These are phyloP conservation scores for Erpornis zantholeuca DNA, from an alignment of 2,113 vertebrate genomes.

Conservation along the genomic window DNA sequence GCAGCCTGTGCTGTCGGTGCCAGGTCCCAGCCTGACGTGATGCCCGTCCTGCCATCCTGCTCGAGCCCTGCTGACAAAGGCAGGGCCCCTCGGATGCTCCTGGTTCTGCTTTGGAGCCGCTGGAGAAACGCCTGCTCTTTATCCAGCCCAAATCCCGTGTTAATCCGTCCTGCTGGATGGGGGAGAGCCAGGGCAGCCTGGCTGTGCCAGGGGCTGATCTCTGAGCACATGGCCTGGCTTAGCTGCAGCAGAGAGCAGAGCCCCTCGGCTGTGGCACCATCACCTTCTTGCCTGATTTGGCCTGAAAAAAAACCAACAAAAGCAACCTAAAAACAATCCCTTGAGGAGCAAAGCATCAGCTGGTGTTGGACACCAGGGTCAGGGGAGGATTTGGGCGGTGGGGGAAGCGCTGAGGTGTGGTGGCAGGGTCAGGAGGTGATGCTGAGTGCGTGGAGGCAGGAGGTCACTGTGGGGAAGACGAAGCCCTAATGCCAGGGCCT, in stretches of 20 bases:
- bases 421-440: neutral
- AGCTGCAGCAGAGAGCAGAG: neutral
- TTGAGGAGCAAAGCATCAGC: neutral
- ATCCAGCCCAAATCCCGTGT: neutral
- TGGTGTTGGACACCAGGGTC: neutral
- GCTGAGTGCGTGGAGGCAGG: neutral
- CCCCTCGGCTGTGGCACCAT: accelerated
- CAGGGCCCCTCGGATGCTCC: neutral
- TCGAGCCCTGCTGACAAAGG: neutral
- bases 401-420: neutral
- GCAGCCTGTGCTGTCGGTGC: neutral
- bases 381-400: neutral
- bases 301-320: neutral
- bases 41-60: neutral
- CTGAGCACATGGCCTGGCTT: neutral
- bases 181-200: neutral
- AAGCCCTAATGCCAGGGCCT: too few species aligned
- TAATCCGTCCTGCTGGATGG: neutral
- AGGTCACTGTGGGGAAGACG: too few species aligned
- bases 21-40: accelerated
- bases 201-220: neutral
- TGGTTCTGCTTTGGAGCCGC: neutral
- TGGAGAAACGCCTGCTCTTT: neutral
- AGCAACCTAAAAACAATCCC: accelerated
- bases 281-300: neutral